These are phyloP conservation scores for Indicator maculatus DNA, from an alignment of 2,113 vertebrate genomes.

Conservation along the genomic window DNA sequence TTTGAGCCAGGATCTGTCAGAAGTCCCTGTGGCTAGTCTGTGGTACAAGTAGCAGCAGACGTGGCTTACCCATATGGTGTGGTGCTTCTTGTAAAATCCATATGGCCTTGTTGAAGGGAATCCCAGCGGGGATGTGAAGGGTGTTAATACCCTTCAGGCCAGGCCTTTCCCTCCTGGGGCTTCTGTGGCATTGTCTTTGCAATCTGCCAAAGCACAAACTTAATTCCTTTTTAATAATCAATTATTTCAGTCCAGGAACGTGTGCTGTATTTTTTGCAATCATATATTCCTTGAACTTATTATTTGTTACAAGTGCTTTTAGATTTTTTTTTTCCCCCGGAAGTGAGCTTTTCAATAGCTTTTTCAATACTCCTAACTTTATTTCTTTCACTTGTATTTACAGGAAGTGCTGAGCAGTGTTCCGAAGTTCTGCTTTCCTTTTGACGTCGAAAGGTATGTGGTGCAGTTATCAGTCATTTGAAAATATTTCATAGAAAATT, in stretches of 20 bases:
- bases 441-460: slow-evolving; percentile 93
- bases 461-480: background rate
- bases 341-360: background rate
- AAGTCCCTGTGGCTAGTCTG: slow-evolving; percentile 86
- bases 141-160: slow-evolving; percentile 92
- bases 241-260: slow-evolving; percentile 89
- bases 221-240: slow-evolving; percentile 91
- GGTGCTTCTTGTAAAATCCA: slow-evolving; percentile 92
- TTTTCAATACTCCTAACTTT: slow-evolving; percentile 12
- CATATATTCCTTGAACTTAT: slow-evolving; percentile 23
- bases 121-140: slow-evolving; percentile 90
- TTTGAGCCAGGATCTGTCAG: slow-evolving; percentile 83
- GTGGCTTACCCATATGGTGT: slow-evolving; percentile 94
- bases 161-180: slow-evolving; percentile 88
- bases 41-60: slow-evolving; percentile 88
- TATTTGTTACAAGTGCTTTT: background rate
- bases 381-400: slow-evolving; percentile 61
- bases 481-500: background rate
- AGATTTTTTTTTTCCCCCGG: background rate
- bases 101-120: slow-evolving; percentile 93
- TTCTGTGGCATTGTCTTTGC: slow-evolving; percentile 91
- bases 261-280: slow-evolving; percentile 58
- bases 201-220: slow-evolving; percentile 90
- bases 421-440: slow-evolving; percentile 99
- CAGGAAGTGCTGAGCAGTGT: slow-evolving; percentile 94